Evolutionary conservation across 2,888 invertebrate genomes (phyloP), one percentile per base, ranked within the genome.

Genomic region (Eilema depressum): DNA sequence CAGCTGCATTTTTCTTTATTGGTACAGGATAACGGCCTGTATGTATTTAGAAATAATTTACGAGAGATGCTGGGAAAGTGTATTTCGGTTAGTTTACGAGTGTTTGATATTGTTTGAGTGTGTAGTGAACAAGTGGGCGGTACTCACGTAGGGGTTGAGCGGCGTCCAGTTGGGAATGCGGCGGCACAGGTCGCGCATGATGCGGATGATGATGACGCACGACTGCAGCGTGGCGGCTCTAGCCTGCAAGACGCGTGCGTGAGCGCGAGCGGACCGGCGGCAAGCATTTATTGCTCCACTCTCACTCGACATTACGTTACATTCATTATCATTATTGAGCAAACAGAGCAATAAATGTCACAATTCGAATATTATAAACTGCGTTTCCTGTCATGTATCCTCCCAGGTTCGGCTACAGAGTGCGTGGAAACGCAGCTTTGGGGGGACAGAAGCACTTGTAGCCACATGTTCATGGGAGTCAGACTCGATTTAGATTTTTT

Each of bases 141-240:
- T 63, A 96, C 96, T 96, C 95, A 99, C 99, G 98, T 99, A 99
- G 83, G 98, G 97, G 88, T 98, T 98, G 77, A 99, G 96, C 74
- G 99, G 97, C 83, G 98, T 97, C 99, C 99, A 99, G 73, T 98
- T 98, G 78, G 98, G 98, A 73, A 98, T 97, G 86, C 99, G 97
- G 90, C 98, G 98, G 93, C 99, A 99, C 74, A 99, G 96, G 96
- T 99, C 99, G 82, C 99, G 96, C 93, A 99, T 96, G 88, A 99
- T 98, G 80, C 99, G 97, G 89, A 99, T 99, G 88, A 99, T 97
- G 96, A 99, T 98, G 77, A 99, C 98, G 93, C 99, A 99, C 83
- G 99, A 99, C 95, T 99, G 99, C 89, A 99, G 96, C 81, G 98
- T 98, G 86, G 98, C 98, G 80, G 99, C 99, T 95, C 99, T 98